Percentiles rank a stretch among this genome's conserved stretches.
Conservation (phyloP, 2,888 invertebrate species). For the Xiphydria camelus region DNA sequence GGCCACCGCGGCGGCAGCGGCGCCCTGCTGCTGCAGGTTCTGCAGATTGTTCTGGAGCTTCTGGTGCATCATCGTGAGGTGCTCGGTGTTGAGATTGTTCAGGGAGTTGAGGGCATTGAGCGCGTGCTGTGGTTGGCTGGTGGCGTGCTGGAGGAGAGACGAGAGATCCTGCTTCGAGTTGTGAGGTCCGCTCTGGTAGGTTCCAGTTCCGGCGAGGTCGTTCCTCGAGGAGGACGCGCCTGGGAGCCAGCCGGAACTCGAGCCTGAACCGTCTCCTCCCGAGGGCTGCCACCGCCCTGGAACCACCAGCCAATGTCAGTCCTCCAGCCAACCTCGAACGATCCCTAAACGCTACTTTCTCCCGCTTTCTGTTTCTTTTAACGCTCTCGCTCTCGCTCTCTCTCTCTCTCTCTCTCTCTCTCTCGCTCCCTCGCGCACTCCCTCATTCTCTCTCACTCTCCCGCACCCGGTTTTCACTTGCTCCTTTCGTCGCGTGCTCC, state of each 20-base stretch:
- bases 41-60: constrained; percentile 51
- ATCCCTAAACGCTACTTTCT: constrained; percentile 54
- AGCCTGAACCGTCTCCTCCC: constrained; percentile 55
- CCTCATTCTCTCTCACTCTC: constrained; percentile 14
- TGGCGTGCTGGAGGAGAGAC: constrained; percentile 5
- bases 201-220: constrained; percentile 43
- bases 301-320: constrained; percentile 60
- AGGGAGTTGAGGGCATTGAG: constrained; percentile 28
- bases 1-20: not conserved
- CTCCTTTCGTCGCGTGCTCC: constrained; percentile 16
- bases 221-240: constrained; percentile 46
- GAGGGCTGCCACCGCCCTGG: constrained; percentile 59
- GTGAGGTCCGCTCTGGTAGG: constrained; percentile 39
- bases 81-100: constrained; percentile 44
- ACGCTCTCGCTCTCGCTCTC: constrained; percentile 25
- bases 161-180: constrained; percentile 38
- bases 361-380: constrained; percentile 23
- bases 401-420: constrained; percentile 15
- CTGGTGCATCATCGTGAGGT: constrained; percentile 53
- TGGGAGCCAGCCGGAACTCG: constrained; percentile 50
- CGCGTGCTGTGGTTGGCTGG: constrained; percentile 31
- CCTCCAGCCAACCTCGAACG: constrained; percentile 54
- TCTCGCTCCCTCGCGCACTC: too few species aligned
- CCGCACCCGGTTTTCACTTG: not conserved
- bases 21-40: constrained; percentile 38